Conservation (phyloP, 2,113 vertebrate species). For the Craseonycteris thonglongyai region DNA sequence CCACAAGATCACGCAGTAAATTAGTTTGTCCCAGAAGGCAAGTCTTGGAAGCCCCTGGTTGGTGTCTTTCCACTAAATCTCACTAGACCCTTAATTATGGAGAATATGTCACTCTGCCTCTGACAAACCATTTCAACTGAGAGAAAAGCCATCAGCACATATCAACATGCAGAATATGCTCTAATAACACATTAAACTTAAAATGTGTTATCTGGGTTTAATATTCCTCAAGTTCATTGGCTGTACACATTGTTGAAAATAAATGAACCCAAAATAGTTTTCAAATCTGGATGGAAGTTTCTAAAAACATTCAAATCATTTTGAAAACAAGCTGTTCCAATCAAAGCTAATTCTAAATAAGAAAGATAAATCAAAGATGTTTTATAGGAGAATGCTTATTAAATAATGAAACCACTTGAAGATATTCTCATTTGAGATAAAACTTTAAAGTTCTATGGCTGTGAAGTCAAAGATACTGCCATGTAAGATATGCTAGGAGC, state of each 20-base stretch:
- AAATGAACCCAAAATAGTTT: constrained; percentile 45
- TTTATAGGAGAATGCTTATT: constrained; percentile 17
- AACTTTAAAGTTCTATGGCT: neutral
- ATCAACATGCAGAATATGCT: neutral
- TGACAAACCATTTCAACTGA: neutral
- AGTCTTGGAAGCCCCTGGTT: neutral
- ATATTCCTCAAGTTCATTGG: constrained; percentile 10
- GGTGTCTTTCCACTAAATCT: neutral
- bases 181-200: neutral
- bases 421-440: neutral
- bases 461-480: neutral
- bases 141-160: neutral
- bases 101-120: neutral
- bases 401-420: neutral
- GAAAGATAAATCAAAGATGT: constrained; percentile 51
- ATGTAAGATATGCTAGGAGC: neutral
- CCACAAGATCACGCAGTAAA: neutral
- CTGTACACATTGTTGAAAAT: constrained; percentile 14
- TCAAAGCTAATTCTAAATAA: constrained; percentile 39
- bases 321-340: constrained; percentile 23
- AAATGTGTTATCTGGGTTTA: neutral
- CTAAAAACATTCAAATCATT: constrained; percentile 35
- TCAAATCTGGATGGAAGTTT: neutral
- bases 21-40: neutral
- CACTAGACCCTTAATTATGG: neutral